Evolutionary conservation across 1,140 invertebrate genomes (phyloP), one percentile per base, ranked within the genome.

Genomic region (Lysiphlebus fabarum): DNA sequence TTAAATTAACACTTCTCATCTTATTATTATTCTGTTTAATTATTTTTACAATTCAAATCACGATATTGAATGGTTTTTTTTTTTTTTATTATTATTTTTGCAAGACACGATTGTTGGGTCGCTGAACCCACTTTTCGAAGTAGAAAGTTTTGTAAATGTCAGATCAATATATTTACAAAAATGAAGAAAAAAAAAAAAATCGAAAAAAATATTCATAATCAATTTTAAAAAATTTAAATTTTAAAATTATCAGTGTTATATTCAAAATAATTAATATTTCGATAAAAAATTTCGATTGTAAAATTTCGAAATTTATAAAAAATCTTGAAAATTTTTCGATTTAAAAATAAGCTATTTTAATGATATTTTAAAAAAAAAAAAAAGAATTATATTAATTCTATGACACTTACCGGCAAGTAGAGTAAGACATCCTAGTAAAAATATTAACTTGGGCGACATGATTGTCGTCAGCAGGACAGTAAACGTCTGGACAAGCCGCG

Each of bases 401-500:
- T 33, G n/a, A 68, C 67, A 78, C 76, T 78, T 65, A 80, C 77
- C 75, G 70, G 70, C 64, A n/a, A 79, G 59, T 53, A 79, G 70
- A 69, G 66, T 72, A 53, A 75, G 56, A 38, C 65, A 70, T 71
- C 76, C 76, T 61, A 74, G 65, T 62, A 77, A 67, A 61, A 75
- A 69, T 70, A 75, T 70, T 43, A 72, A 72, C 72, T 72, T 79
- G 59, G 70, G 70, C 75, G 72, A 76, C 76, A 79, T 80, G 69
- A 65, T 78, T 66, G 67, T 76, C 68, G 76, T 72, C 64, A 61
- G 71, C 68, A 63, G 71, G 68, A 74, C 71, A 63, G 74, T 72
- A 69, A 72, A 71, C 69, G 78, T 80, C 76, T 80, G 78, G 70
- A 80, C 76, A 74, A 78, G 76, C 73, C 78, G 76, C 78, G 76